Evolutionary conservation across 2,113 vertebrate species (phyloP), one percentile per base, ranked within the genome.

Genomic region (Malurus elegans): DNA sequence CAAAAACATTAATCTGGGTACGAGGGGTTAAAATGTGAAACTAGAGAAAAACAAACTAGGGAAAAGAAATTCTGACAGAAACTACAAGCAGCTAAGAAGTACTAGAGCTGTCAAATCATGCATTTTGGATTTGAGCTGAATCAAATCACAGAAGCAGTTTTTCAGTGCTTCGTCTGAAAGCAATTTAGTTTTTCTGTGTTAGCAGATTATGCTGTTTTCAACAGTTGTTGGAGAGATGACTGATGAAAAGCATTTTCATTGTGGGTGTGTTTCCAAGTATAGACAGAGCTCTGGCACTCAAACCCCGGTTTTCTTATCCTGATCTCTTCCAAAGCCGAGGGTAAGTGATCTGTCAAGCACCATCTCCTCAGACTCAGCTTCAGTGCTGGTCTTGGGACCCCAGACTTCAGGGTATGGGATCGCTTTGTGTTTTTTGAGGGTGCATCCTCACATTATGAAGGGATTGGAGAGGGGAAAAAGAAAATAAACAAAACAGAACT

Each of bases 171-270:
- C 1, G 8, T 91, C 92, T 97, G 95, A 96, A 97, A 96, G 82
- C 88, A 95, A 92, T 97, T 96, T 96, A 96, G 88, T 53, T 80
- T 90, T 85, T 90, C 92, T 92, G 40, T 96, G 95, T 97, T 97
- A 94, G 82, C 93, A 88, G 92, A 91, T 94, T 94, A 90, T 90
- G 85, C 31, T 70, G 60, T 92, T 97, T 95, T 97, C 95, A 97
- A 93, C 93, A 96, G 93, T 83, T 95, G 71, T 58, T 94, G 81
- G 67, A 76, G 72, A 86, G 53, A 96, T 93, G 90, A 92, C 61
- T 94, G 93, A 96, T 93, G 88, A 82, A 88, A 94, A 93, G 57
- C 72, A 38, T 88, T 88, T 88, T 60, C 82, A 67, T 58, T 74
- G 86, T 80, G 91, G 45, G 56, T 93, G 53, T 88, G 19, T 89